Evolutionary conservation across 2,888 invertebrate species (phyloP).

Genomic region (Parnassius glacialis): DNA sequence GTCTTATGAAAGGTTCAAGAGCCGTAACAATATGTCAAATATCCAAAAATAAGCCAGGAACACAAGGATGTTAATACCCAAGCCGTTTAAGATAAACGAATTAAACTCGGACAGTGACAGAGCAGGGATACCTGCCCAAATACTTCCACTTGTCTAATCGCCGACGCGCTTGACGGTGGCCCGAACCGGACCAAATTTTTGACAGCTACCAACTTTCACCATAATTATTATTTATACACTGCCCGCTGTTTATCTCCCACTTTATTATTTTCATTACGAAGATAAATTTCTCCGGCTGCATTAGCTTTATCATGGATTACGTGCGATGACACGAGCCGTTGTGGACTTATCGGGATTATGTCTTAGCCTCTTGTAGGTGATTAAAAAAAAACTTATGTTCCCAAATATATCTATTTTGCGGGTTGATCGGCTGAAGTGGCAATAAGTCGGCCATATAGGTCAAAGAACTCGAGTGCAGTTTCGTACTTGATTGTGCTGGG

Average conservation of each 20-base stretch:
- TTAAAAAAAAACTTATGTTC: constrained; percentile 11
- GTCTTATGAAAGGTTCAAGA: neutral
- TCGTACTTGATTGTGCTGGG: too few relatives aligned
- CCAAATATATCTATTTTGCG: neutral
- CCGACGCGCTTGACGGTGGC: constrained; percentile 39
- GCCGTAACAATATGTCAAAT: constrained; percentile 4
- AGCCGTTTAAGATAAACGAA: constrained; percentile 26
- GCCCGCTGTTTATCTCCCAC: constrained; percentile 43
- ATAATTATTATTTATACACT: constrained; percentile 73
- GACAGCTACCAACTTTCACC: constrained; percentile 69
- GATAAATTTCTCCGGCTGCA: constrained; percentile 32
- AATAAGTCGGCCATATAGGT: too few relatives aligned
- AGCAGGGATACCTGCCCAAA: constrained; percentile 51
- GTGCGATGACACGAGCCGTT: constrained; percentile 27
- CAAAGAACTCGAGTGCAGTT: too few relatives aligned
- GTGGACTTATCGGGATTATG: constrained; percentile 11
- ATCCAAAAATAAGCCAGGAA: constrained; percentile 16
- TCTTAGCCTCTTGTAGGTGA: neutral
- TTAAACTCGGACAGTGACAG: constrained; percentile 41
- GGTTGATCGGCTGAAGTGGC: too few relatives aligned
- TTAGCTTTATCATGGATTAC: constrained; percentile 36
- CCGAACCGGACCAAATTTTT: constrained; percentile 44
- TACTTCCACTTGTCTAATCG: constrained; percentile 58
- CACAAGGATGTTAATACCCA: constrained; percentile 23
- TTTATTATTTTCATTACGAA: constrained; percentile 41